Evolutionary conservation across 2,797 vertebrate genomes (phyloP).

Genomic region (Hyperoplus immaculatus): DNA sequence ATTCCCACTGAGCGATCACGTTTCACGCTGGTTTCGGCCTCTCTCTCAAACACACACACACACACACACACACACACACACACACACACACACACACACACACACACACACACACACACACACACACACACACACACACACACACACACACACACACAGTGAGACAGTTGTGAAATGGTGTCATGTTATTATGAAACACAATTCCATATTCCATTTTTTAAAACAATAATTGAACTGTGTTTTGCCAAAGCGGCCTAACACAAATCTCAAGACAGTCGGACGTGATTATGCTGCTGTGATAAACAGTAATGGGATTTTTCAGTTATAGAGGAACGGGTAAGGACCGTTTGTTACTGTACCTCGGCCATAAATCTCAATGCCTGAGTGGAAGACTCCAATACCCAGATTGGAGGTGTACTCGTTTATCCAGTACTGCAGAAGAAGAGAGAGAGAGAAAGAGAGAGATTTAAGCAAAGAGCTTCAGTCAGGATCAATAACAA

Average conservation of each 20-base stretch:
- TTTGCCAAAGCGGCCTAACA: neutral
- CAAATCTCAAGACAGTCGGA: neutral
- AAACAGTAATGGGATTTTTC: conserved; percentile 19
- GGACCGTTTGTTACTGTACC: conserved; percentile 78
- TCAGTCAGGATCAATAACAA: conserved; percentile 31
- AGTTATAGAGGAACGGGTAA: conserved; percentile 11
- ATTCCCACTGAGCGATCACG: conserved; percentile 37
- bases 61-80: conserved; percentile 17
- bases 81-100: conserved; percentile 2
- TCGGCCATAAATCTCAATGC: conserved; percentile 96
- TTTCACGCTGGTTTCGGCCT: conserved; percentile 49
- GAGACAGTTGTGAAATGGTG: conserved; percentile 68
- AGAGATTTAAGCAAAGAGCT: neutral
- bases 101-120: neutral
- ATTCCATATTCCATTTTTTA: conserved; percentile 51
- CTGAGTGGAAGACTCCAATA: conserved; percentile 97
- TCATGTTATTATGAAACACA: conserved; percentile 50
- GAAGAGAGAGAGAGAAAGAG: conserved; percentile 21
- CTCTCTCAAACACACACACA: conserved; percentile 36
- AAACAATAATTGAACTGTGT: conserved; percentile 32
- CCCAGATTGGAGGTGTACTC: conserved; percentile 97
- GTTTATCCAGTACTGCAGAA: conserved; percentile 95
- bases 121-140: conserved; percentile 28
- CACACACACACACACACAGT: conserved; percentile 26
- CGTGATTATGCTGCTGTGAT: neutral